Percentiles rank a stretch among this genome's conserved stretches.
Evolutionary conservation across 2,113 vertebrate genomes (phyloP).

Genomic region (Etheostoma spectabile): DNA sequence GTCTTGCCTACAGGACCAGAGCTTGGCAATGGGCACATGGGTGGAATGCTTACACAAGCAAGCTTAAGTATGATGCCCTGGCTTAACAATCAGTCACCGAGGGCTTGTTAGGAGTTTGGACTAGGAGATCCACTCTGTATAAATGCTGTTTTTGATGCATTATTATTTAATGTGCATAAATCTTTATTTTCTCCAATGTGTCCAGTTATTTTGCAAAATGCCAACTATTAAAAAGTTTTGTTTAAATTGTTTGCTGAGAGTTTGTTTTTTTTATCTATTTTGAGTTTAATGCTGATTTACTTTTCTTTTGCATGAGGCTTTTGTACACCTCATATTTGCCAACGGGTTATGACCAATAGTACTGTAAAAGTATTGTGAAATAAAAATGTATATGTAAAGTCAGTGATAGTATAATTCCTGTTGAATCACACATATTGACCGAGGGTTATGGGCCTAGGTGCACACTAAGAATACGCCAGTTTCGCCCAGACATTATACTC

Average conservation of each 20-base stretch:
- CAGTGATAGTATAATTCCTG: neutral
- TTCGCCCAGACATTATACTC: slow-evolving; percentile 32
- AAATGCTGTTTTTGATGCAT: slow-evolving; percentile 34
- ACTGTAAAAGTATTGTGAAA: slow-evolving; percentile 19
- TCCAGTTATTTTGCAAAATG: slow-evolving; percentile 42
- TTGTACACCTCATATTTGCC: neutral
- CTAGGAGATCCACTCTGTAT: slow-evolving; percentile 29
- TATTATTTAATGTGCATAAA: slow-evolving; percentile 77
- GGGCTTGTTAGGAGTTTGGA: slow-evolving; percentile 48
- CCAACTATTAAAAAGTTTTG: slow-evolving; percentile 20
- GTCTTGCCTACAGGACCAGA: slow-evolving; percentile 67
- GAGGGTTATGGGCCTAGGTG: neutral
- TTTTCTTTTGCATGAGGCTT: neutral
- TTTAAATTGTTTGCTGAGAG: neutral
- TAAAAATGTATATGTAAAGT: neutral
- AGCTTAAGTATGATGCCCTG: slow-evolving; percentile 34
- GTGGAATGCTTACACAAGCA: slow-evolving; percentile 24
- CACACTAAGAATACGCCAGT: slow-evolving; percentile 1
- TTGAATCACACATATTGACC: neutral
- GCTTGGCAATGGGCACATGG: slow-evolving; percentile 36
- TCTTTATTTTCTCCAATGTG: slow-evolving; percentile 10
- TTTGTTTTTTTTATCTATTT: neutral
- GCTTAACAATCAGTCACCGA: slow-evolving; percentile 36
- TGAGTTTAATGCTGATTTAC: neutral
- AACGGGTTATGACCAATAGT: neutral